A percentile compares a stretch with the other conserved stretches of the same genome.
Evolutionary conservation across 2,113 vertebrate genomes (phyloP).

Genomic region (Pterocles gutturalis): DNA sequence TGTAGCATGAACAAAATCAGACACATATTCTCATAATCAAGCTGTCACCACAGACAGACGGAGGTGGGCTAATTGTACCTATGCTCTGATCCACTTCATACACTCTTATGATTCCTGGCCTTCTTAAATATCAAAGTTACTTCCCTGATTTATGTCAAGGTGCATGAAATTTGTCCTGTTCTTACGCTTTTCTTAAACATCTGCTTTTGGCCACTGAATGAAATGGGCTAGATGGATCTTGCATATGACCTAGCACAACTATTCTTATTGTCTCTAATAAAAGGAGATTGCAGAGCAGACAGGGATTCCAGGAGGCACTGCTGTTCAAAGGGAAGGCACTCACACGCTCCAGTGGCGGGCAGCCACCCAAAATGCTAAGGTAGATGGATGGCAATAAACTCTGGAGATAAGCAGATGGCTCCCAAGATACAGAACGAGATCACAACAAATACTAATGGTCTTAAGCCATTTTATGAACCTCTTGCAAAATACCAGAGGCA

Average conservation of each 20-base stretch:
- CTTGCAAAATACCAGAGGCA: background rate
- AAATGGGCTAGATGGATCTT: background rate
- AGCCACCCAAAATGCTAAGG: slow-evolving; percentile 8
- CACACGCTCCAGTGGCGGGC: background rate
- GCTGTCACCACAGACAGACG: background rate
- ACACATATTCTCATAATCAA: background rate
- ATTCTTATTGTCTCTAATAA: background rate
- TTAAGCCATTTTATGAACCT: slow-evolving; percentile 1
- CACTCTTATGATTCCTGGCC: background rate
- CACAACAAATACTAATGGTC: background rate
- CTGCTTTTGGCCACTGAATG: background rate
- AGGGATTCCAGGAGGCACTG: background rate
- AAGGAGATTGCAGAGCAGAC: background rate
- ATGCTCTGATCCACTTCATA: background rate
- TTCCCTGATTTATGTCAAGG: too few relatives aligned
- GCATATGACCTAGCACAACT: background rate
- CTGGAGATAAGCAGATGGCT: slow-evolving; percentile 10
- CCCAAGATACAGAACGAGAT: background rate
- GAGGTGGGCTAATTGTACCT: background rate
- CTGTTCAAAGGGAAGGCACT: background rate
- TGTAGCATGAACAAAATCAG: background rate
- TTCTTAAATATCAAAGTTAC: background rate
- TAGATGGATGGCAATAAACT: slow-evolving; percentile 36
- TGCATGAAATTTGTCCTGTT: background rate
- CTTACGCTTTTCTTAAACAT: background rate